Conservation (phyloP, 2,797 vertebrate species). For the Enteromius thamalakanensis region DNA sequence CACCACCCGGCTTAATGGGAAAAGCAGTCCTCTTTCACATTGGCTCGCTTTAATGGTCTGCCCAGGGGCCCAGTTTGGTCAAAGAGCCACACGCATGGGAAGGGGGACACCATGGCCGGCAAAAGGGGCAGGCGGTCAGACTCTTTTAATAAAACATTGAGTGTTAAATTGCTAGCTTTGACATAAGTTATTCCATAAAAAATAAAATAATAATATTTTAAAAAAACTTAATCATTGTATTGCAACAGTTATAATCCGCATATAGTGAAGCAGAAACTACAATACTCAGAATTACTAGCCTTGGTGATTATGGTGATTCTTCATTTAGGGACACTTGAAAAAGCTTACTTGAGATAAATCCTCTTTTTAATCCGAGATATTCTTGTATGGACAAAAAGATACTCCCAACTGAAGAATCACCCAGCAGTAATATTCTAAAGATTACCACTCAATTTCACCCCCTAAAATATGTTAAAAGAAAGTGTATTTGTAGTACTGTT, state of each 20-base stretch:
- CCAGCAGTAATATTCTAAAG: conserved; percentile 13
- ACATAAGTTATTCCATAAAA: conserved; percentile 69
- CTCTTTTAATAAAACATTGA: conserved; percentile 98
- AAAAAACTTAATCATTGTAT: conserved; percentile 35
- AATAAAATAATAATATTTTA: background rate
- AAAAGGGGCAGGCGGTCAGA: conserved; percentile 95
- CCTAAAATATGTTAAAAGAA: background rate
- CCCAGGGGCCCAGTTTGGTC: conserved; percentile 96
- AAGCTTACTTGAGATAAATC: background rate
- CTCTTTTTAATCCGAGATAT: background rate
- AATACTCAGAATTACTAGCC: background rate
- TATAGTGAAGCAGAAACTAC: background rate
- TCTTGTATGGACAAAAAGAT: background rate
- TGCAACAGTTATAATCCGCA: conserved; percentile 41
- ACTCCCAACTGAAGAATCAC: conserved; percentile 37
- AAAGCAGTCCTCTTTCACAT: conserved; percentile 93
- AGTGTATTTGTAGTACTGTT: background rate
- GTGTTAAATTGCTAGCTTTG: conserved; percentile 93
- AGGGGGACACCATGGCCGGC: conserved; percentile 97
- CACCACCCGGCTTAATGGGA: conserved; percentile 95
- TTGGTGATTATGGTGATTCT: conserved; percentile 2
- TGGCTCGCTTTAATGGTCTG: conserved; percentile 95
- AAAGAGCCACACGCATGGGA: conserved; percentile 94
- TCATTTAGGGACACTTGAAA: conserved; percentile 14
- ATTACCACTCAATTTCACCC: background rate